phyloP scores from a whole-genome alignment of 2,888 invertebrate genomes.

The Harpagoxenus sublaevis region DNA sequence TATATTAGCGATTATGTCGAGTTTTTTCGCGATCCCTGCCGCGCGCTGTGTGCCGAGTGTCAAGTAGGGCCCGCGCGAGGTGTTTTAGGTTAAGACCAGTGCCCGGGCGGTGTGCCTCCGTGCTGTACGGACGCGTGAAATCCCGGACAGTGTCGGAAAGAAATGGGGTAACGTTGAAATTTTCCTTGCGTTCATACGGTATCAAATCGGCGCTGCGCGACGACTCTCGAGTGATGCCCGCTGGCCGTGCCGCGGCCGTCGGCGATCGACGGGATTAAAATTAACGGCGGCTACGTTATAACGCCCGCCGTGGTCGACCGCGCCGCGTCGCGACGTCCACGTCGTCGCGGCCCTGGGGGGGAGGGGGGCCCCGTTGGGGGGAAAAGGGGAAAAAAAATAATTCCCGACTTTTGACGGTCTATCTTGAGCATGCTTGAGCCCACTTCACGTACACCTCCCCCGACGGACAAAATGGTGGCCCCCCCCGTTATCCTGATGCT shows the following conservation, averaged over 20 bases:
- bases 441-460: constrained; percentile 86
- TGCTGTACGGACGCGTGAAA: constrained; percentile 80
- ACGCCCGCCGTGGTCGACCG: not conserved
- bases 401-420: constrained; percentile 81
- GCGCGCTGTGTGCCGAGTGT: constrained; percentile 82
- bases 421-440: constrained; percentile 84
- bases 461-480: constrained; percentile 87
- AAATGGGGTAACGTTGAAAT: constrained; percentile 86
- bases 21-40: constrained; percentile 82
- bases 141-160: constrained; percentile 83
- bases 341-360: not conserved
- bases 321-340: not conserved
- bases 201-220: constrained; percentile 77
- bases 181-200: constrained; percentile 83
- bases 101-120: constrained; percentile 80
- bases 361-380: not conserved
- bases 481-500: constrained; percentile 83
- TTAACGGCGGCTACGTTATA: not conserved
- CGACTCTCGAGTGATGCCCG: constrained; percentile 69
- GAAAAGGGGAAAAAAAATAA: constrained; percentile 61
- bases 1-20: constrained; percentile 85
- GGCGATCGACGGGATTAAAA: not conserved
- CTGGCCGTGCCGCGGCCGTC: constrained; percentile 36
- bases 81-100: constrained; percentile 80
- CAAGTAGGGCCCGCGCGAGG: constrained; percentile 80